Evolutionary conservation across 2,888 invertebrate species (phyloP).

Genomic region (Ophion costatus): DNA sequence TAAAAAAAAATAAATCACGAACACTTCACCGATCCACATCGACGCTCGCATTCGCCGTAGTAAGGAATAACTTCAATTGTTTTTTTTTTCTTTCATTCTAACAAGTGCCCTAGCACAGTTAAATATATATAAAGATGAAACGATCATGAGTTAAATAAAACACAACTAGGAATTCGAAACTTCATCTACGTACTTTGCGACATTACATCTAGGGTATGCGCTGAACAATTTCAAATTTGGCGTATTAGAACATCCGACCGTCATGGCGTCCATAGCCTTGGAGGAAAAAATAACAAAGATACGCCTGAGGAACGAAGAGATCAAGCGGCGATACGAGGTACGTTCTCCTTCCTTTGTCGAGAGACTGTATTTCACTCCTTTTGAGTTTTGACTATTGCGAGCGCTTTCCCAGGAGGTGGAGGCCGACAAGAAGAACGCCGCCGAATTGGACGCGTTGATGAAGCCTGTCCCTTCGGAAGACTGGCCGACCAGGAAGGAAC

Average conservation of each 20-base stretch:
- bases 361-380: not conserved
- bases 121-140: not conserved
- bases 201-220: too few relatives aligned
- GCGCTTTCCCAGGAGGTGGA: slow-evolving; percentile 80
- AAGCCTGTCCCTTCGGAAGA: slow-evolving; percentile 81
- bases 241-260: not conserved
- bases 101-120: not conserved
- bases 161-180: too few relatives aligned
- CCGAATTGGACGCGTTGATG: slow-evolving; percentile 82
- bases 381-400: not conserved
- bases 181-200: too few relatives aligned
- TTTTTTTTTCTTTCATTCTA: not conserved
- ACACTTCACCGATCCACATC: not conserved
- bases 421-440: slow-evolving; percentile 83
- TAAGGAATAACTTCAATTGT: slow-evolving; percentile 5
- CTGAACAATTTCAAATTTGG: not conserved
- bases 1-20: slow-evolving; percentile 1
- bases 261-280: slow-evolving; percentile 77
- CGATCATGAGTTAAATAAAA: not conserved
- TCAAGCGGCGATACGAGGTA: slow-evolving; percentile 80
- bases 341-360: not conserved
- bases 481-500: slow-evolving; percentile 83
- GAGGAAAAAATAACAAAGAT: slow-evolving; percentile 82
- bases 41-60: not conserved
- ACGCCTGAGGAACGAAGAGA: slow-evolving; percentile 81